These are phyloP conservation scores for Gadopsis marmoratus DNA, from an alignment of 2,797 vertebrate species.

Conservation along the genomic window DNA sequence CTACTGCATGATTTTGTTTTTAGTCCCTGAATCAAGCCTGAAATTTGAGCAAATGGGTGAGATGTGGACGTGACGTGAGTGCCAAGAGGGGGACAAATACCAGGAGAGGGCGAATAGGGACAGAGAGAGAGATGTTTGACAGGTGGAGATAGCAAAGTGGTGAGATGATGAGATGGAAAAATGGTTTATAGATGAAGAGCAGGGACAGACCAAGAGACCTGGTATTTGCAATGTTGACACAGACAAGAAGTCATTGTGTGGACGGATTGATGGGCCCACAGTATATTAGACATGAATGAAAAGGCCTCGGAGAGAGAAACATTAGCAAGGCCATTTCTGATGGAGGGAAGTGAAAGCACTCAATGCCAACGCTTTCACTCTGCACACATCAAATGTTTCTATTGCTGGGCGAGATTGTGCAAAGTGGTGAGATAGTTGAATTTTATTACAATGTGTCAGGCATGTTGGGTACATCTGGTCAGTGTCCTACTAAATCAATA, in stretches of 20 bases:
- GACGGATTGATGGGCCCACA: conserved; percentile 44
- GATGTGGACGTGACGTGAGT: conserved; percentile 33
- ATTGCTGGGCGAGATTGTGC: conserved; percentile 5
- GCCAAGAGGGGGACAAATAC: background rate
- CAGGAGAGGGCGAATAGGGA: background rate
- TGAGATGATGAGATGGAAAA: conserved; percentile 36
- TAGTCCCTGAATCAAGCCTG: conserved; percentile 25
- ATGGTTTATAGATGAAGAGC: conserved; percentile 26
- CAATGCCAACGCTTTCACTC: conserved; percentile 45
- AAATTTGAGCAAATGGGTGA: conserved; percentile 36
- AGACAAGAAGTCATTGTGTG: conserved; percentile 26
- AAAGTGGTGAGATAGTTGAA: conserved; percentile 33
- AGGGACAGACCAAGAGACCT: conserved; percentile 26
- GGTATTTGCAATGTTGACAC: conserved; percentile 33
- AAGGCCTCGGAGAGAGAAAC: conserved; percentile 43
- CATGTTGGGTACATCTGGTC: conserved; percentile 63
- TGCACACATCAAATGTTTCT: conserved; percentile 41
- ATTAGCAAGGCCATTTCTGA: conserved; percentile 47
- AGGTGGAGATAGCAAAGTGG: conserved; percentile 34
- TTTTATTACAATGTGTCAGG: conserved; percentile 10
- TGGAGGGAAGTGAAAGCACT: conserved; percentile 46
- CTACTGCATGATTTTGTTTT: conserved; percentile 15
- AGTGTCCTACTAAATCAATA: conserved; percentile 68
- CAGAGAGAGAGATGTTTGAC: conserved; percentile 37
- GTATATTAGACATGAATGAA: conserved; percentile 58